Conservation (phyloP, 2,888 invertebrate species). For the Frankliniella intonsa region DNA sequence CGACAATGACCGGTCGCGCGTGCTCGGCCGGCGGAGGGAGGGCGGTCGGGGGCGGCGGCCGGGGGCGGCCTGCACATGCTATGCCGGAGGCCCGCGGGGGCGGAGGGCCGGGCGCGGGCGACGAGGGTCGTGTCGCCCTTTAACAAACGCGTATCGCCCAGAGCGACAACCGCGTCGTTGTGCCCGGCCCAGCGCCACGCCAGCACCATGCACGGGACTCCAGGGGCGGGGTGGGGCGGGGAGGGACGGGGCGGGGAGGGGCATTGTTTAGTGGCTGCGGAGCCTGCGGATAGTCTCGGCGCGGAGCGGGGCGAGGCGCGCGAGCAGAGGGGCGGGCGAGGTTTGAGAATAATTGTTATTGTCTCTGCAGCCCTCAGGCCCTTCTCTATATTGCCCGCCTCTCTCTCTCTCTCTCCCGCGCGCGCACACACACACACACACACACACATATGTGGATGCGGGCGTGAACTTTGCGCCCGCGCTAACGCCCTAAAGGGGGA, state of each 20-base stretch:
- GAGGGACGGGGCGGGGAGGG: too few relatives aligned
- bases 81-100: neutral
- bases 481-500: neutral
- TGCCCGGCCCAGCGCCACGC: too few relatives aligned
- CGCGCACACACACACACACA: neutral
- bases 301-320: neutral
- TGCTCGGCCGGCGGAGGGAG: neutral
- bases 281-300: neutral
- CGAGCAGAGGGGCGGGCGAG: neutral
- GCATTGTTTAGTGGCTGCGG: neutral
- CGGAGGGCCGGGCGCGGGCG: neutral
- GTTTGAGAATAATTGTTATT: neutral
- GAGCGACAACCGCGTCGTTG: neutral
- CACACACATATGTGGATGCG: too few relatives aligned
- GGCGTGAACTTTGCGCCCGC: neutral
- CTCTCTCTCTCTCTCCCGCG: neutral
- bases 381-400: neutral
- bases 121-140: too few relatives aligned
- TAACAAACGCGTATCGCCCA: neutral
- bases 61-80: neutral
- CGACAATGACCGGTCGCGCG: constrained; percentile 4
- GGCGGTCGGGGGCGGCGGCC: neutral
- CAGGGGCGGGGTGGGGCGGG: too few relatives aligned
- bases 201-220: too few relatives aligned
- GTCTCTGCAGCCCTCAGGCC: neutral